Evolutionary conservation across 2,888 invertebrate genomes (phyloP).

Genomic region (Eumacrocentrus americanus): DNA sequence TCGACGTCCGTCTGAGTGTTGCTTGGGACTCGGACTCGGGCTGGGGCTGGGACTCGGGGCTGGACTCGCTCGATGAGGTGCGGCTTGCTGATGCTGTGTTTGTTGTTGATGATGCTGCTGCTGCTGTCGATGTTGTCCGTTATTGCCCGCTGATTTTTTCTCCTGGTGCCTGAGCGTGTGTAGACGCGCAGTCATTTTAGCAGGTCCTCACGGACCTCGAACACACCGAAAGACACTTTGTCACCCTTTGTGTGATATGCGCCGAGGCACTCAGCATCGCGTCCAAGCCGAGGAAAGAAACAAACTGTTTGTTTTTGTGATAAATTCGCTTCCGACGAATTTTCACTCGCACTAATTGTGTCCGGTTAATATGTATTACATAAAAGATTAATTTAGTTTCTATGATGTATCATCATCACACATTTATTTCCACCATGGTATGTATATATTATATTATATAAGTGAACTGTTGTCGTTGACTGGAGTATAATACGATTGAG

Average conservation of each 20-base stretch:
- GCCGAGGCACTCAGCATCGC: constrained; percentile 56
- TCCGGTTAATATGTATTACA: too few species aligned
- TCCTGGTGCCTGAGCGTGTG: constrained; percentile 60
- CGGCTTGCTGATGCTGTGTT: constrained; percentile 32
- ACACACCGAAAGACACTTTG: constrained; percentile 42
- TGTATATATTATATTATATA: too few species aligned
- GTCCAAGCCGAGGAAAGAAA: too few species aligned
- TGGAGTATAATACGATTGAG: neutral
- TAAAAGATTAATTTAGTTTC: too few species aligned
- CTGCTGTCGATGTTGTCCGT: constrained; percentile 35
- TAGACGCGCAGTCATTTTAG: constrained; percentile 61
- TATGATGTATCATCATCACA: too few species aligned
- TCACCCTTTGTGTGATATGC: constrained; percentile 50
- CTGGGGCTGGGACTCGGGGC: constrained; percentile 55
- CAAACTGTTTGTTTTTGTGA: too few species aligned
- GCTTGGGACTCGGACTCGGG: constrained; percentile 57
- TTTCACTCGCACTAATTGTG: too few species aligned
- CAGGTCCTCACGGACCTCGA: constrained; percentile 54
- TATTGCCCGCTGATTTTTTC: constrained; percentile 50
- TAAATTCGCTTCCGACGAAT: too few species aligned
- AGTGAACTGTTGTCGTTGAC: too few species aligned
- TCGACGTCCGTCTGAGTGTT: constrained; percentile 60
- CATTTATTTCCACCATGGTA: too few species aligned
- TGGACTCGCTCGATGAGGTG: constrained; percentile 46
- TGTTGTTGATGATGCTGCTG: constrained; percentile 37